Evolutionary conservation across 2,888 invertebrate genomes (phyloP), one percentile per base, ranked within the genome.

Genomic region (Stenodera caucasica): DNA sequence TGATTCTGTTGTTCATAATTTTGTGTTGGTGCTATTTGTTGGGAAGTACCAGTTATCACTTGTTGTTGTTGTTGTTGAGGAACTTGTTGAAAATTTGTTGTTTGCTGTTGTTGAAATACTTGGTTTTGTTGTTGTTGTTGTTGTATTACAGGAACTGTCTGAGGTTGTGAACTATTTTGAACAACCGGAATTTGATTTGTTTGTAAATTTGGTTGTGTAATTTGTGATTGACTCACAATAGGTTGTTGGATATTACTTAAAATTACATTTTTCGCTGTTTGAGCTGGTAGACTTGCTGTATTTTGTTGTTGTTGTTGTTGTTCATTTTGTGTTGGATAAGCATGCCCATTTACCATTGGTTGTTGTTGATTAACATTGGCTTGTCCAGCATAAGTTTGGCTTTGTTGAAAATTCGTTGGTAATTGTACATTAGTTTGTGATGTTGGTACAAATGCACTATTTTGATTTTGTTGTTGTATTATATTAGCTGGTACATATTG

Each of bases 401-500:
- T 77, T 57, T 79, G 80, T 64, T 79, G 80, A 63, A 80, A 79
- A 61, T 74, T 76, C 26, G 70, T 65, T 2, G 73, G 72, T 29
- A 76, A 60, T 58, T 75, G 76, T 30, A 78, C 70, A 12, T 72
- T 72, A n/a, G 69, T 70, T 66, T 79, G 79, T n/a, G 77, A 75
- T 18, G 80, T 79, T 15, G 80, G 77, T 11, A 80, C 79, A 66
- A 81, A 81, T 2, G 80, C 80, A 64, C 80, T 78, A 61, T 71
- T 74, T 62, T 76, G 78, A 59, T 78, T 76, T 37, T 5, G 40
- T 33, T 3, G 32, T 58, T 74, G 79, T n/a, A 79, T 69, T 60
- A 77, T 67, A 62, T 77, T 76, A 35, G 77, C 72, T 9, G 78
- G 79, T n/a, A 80, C 77, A 63, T 79, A 81, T 60, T 79, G 80